Evolutionary conservation across 2,888 invertebrate genomes (phyloP).

Genomic region (Chorisops tibialis): DNA sequence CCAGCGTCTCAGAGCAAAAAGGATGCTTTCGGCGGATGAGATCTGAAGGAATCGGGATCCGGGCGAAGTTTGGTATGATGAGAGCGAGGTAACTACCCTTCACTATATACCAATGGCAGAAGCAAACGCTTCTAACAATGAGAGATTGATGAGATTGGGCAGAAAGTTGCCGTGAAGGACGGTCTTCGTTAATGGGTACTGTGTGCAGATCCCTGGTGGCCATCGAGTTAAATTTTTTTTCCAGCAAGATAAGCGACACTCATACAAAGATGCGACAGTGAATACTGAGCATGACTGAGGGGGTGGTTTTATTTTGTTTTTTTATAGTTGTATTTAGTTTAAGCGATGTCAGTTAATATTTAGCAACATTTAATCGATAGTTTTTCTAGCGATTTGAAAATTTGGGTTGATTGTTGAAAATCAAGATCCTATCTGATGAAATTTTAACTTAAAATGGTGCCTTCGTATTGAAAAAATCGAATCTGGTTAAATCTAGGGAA

Average conservation of each 20-base stretch:
- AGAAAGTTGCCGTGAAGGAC: slow-evolving; percentile 25
- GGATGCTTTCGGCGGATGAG: slow-evolving; percentile 2
- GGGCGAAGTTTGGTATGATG: background rate
- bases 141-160: slow-evolving; percentile 28
- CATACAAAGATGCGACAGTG: background rate
- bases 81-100: background rate
- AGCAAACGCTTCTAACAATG: slow-evolving; percentile 24
- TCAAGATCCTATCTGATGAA: too few relatives aligned
- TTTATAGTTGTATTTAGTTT: too few relatives aligned
- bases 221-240: slow-evolving; percentile 23
- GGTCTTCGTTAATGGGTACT: slow-evolving; percentile 3
- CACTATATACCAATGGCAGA: slow-evolving; percentile 20
- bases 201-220: slow-evolving; percentile 16
- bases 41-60: slow-evolving; percentile 2
- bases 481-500: too few relatives aligned
- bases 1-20: slow-evolving; percentile 17
- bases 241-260: slow-evolving; percentile 19
- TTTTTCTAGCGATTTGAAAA: too few relatives aligned
- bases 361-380: too few relatives aligned
- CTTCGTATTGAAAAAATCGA: too few relatives aligned
- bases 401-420: too few relatives aligned
- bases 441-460: too few relatives aligned
- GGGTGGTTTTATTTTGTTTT: too few relatives aligned
- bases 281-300: too few relatives aligned
- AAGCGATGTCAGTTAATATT: too few relatives aligned